These are phyloP conservation scores for Cavia porcellus DNA, from an alignment of 2,113 vertebrate species.

Conservation along the genomic window DNA sequence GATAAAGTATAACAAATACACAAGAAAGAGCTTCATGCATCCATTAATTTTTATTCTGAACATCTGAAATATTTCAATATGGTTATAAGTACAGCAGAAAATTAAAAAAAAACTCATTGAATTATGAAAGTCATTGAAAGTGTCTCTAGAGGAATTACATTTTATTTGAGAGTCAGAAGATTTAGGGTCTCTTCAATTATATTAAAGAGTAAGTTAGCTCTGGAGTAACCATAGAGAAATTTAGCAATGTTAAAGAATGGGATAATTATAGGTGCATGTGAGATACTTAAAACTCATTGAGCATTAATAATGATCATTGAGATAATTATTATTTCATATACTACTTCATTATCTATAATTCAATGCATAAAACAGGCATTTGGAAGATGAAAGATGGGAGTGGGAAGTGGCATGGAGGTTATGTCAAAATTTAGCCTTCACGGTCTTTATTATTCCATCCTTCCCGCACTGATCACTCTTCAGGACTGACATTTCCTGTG, in stretches of 20 bases:
- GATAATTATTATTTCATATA: conserved; percentile 70
- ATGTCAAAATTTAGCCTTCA: conserved; percentile 61
- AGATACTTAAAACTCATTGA: conserved; percentile 51
- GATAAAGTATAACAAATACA: background rate
- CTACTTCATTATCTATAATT: conserved; percentile 62
- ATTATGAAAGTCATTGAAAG: background rate
- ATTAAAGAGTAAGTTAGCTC: conserved; percentile 20
- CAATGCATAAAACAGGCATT: conserved; percentile 34
- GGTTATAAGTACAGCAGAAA: background rate
- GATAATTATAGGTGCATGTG: conserved; percentile 47
- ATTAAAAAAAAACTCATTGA: background rate
- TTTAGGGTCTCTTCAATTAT: conserved; percentile 18
- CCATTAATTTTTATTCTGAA: conserved; percentile 40
- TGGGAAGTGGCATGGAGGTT: conserved; percentile 9
- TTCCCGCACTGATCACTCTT: conserved; percentile 59
- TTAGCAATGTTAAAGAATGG: conserved; percentile 44
- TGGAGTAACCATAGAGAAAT: conserved; percentile 16
- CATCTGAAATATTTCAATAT: background rate
- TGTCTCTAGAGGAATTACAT: background rate
- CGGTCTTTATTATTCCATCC: conserved; percentile 52
- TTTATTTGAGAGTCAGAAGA: conserved; percentile 33
- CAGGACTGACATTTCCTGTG: conserved; percentile 62
- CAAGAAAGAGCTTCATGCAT: background rate
- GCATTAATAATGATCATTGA: conserved; percentile 60
- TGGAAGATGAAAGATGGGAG: conserved; percentile 38